Evolutionary conservation across 2,888 invertebrate genomes (phyloP).

Genomic region (Orthosia gracilis): DNA sequence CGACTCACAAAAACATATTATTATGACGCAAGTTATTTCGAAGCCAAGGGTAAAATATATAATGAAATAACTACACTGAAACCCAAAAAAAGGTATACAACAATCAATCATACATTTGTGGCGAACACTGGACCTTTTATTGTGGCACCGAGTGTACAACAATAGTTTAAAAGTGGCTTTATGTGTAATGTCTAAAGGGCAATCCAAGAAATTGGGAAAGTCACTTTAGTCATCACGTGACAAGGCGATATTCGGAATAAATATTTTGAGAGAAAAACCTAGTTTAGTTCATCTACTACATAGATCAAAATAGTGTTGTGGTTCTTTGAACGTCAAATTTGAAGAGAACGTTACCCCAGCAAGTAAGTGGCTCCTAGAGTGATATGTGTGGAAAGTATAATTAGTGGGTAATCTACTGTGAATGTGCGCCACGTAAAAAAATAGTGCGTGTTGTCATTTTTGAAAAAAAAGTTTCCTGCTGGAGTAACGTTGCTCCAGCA

Average conservation of each 20-base stretch:
- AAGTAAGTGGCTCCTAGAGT: too few species aligned
- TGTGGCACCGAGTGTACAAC: constrained; percentile 57
- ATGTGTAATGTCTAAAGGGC: constrained; percentile 59
- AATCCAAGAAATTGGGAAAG: constrained; percentile 43
- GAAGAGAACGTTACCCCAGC: too few species aligned
- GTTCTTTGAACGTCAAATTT: neutral
- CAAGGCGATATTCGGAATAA: constrained; percentile 1
- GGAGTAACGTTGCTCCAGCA: too few species aligned
- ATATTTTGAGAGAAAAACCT: neutral
- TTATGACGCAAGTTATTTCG: constrained; percentile 27
- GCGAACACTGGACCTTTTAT: constrained; percentile 54
- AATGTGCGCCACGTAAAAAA: too few species aligned
- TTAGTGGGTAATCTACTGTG: too few species aligned
- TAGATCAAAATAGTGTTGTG: neutral
- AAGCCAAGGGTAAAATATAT: constrained; percentile 39
- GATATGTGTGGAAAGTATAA: too few species aligned
- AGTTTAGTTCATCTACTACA: neutral
- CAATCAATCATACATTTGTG: constrained; percentile 66
- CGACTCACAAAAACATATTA: constrained; percentile 35
- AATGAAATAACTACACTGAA: constrained; percentile 56
- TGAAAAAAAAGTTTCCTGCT: too few species aligned
- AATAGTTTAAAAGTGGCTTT: constrained; percentile 67
- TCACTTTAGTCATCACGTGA: constrained; percentile 43
- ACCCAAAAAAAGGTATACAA: constrained; percentile 57
- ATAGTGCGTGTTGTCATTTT: too few species aligned